These are phyloP conservation scores for Brachyrhaphis roseni DNA, from an alignment of 2,797 vertebrate genomes.

Conservation along the genomic window DNA sequence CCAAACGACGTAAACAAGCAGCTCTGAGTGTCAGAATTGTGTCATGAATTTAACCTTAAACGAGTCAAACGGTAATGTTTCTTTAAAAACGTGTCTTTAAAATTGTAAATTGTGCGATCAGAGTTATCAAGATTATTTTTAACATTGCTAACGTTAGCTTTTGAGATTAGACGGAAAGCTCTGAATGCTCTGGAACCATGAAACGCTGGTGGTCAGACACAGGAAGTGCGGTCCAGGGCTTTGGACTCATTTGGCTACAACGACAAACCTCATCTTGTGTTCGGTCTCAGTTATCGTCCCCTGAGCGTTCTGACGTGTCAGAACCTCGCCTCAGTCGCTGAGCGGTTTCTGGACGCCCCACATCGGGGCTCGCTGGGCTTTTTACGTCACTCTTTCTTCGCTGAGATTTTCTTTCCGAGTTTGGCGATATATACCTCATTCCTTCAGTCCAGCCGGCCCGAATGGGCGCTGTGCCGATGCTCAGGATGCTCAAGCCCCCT, in stretches of 20 bases:
- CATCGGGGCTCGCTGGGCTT: constrained; percentile 59
- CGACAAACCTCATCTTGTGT: constrained; percentile 50
- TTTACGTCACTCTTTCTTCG: constrained; percentile 38
- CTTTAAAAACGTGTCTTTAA: constrained; percentile 39
- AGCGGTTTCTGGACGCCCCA: constrained; percentile 53
- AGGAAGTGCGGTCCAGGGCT: constrained; percentile 47
- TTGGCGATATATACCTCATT: constrained; percentile 82
- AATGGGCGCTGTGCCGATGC: constrained; percentile 65
- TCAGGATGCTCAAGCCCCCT: constrained; percentile 71
- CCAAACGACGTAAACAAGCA: neutral
- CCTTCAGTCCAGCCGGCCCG: constrained; percentile 69
- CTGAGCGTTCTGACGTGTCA: constrained; percentile 51
- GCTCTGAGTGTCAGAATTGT: constrained; percentile 30
- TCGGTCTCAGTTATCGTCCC: constrained; percentile 55
- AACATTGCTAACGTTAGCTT: constrained; percentile 62
- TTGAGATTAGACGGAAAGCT: constrained; percentile 35
- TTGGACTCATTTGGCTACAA: constrained; percentile 51
- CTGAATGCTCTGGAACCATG: constrained; percentile 43
- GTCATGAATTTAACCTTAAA: constrained; percentile 39
- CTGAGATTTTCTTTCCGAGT: constrained; percentile 69
- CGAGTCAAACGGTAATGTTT: constrained; percentile 37
- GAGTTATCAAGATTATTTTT: constrained; percentile 48
- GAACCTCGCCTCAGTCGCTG: constrained; percentile 51
- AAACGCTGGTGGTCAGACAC: constrained; percentile 32
- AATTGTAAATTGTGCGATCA: constrained; percentile 42